Base-by-base conservation (phyloP, 1,140 invertebrate species). In the Brachystomella parvula region DNA sequence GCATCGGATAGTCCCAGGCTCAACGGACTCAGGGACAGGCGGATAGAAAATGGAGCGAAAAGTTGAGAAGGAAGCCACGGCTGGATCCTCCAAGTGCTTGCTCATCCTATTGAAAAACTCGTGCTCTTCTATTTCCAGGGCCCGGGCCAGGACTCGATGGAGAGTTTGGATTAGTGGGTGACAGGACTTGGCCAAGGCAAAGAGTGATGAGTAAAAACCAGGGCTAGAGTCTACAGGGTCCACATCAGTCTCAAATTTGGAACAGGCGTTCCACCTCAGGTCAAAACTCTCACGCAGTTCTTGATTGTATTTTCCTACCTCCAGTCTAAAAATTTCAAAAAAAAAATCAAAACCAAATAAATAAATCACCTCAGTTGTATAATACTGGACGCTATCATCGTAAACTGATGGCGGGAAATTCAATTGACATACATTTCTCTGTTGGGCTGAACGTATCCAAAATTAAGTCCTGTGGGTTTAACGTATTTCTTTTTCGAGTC, bases 1-100 rank as follows among this genome's bases (percentile, higher is more conserved):
- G 56, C 64, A 66, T n/a, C 64, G 32, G 32, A 66, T 47, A 12
- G 64, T 61, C 49, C 59, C 64, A 12, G 59, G 58, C 21, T 39
- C 19, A 32, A 53, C 29, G 28, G 47, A 3, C 24, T 57, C 60
- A 15, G 57, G 33, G 31, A 75, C 77, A 68, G 86, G 83, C 47
- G 87, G 88, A 76, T 87, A 87, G 69, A 83, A 84, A 61, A 89
- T 77, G 62, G 87, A 79, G 47, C 87, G 82, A 76, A 89, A 81
- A 47, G 82, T 83, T 19, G 86, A 84, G 28, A 60, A 68, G 24
- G 53, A 64, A 21, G 66, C 32, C 28, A 71, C 28, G 28, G 33
- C 62, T 1, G n/a, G 1, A 44, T 71, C 60, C 9, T 61, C 30
- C 15, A 71, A 31, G 26, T 49, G 49, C 57, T 63, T 32, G 24